These are phyloP conservation scores for Ancistrus triradiatus DNA, from an alignment of 2,113 vertebrate species.

Conservation along the genomic window DNA sequence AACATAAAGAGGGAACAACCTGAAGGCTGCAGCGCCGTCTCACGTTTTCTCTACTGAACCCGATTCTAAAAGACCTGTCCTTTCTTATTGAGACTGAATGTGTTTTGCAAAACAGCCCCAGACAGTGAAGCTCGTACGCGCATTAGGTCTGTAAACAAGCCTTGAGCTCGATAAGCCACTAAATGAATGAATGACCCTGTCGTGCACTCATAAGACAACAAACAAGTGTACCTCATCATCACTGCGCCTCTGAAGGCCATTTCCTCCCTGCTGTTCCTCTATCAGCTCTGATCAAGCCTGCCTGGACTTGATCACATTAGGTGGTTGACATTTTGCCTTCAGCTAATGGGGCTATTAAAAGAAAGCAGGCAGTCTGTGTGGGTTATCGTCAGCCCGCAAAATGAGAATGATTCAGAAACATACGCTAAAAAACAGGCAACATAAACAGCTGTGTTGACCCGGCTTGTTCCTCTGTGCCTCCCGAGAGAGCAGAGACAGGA, in stretches of 20 bases:
- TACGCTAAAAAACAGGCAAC: neutral
- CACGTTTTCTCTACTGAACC: neutral
- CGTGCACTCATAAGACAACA: neutral
- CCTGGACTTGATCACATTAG: slow-evolving; percentile 26
- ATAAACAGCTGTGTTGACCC: slow-evolving; percentile 8
- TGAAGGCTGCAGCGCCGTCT: too few relatives aligned
- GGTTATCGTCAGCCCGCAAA: slow-evolving; percentile 21
- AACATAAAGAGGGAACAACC: too few relatives aligned
- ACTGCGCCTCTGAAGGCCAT: slow-evolving; percentile 1
- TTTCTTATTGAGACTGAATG: too few relatives aligned
- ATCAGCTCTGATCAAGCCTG: slow-evolving; percentile 7
- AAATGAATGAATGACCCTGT: slow-evolving; percentile 11
- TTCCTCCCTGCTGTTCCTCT: slow-evolving; percentile 11
- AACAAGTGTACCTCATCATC: slow-evolving; percentile 1
- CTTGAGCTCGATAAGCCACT: slow-evolving; percentile 2
- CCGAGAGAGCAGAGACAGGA: too few relatives aligned
- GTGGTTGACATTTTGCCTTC: slow-evolving; percentile 40
- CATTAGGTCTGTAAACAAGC: slow-evolving; percentile 9
- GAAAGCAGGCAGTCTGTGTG: slow-evolving; percentile 19
- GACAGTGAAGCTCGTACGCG: neutral
- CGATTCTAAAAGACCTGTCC: too few relatives aligned
- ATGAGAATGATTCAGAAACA: neutral
- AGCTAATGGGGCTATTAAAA: slow-evolving; percentile 43
- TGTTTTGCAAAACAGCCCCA: neutral
- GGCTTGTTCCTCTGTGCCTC: neutral